Conservation (phyloP, 2,797 vertebrate species). For the Megalops cyprinoides region DNA sequence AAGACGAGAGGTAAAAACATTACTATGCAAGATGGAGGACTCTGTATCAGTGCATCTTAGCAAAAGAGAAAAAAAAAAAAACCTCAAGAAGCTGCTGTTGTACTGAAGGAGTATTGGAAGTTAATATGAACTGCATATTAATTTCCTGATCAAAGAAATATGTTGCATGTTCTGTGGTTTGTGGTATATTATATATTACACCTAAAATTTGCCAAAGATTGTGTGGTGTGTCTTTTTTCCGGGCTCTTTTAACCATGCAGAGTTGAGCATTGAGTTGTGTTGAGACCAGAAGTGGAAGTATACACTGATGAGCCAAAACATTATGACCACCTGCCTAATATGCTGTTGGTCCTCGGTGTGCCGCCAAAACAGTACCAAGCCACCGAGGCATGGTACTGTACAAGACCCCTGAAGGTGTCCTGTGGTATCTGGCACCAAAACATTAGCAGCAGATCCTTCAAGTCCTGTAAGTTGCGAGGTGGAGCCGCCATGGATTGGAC, state of each 20-base stretch:
- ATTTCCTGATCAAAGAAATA: slow-evolving; percentile 39
- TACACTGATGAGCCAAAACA: too few species aligned
- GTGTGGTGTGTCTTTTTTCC: slow-evolving; percentile 42
- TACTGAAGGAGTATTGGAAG: slow-evolving; percentile 4
- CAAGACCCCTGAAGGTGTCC: too few species aligned
- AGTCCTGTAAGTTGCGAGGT: too few species aligned
- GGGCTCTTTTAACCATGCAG: background rate
- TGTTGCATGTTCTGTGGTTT: slow-evolving; percentile 69
- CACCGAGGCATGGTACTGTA: too few species aligned
- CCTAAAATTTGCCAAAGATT: slow-evolving; percentile 47
- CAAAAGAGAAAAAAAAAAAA: slow-evolving; percentile 21
- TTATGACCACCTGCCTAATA: too few species aligned
- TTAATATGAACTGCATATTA: slow-evolving; percentile 30
- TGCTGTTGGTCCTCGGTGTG: too few species aligned
- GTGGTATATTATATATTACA: slow-evolving; percentile 51
- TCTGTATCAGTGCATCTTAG: slow-evolving; percentile 16
- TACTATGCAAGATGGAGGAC: slow-evolving; percentile 72
- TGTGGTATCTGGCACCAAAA: too few species aligned
- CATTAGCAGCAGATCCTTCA: too few species aligned
- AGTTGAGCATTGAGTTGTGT: background rate
- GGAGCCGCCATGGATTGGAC: too few species aligned
- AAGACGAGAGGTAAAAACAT: slow-evolving; percentile 29
- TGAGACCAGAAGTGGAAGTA: background rate
- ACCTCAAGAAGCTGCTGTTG: slow-evolving; percentile 9
- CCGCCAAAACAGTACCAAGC: too few species aligned